Conservation (phyloP, 2,113 vertebrate species). For the Xenopus borealis region DNA sequence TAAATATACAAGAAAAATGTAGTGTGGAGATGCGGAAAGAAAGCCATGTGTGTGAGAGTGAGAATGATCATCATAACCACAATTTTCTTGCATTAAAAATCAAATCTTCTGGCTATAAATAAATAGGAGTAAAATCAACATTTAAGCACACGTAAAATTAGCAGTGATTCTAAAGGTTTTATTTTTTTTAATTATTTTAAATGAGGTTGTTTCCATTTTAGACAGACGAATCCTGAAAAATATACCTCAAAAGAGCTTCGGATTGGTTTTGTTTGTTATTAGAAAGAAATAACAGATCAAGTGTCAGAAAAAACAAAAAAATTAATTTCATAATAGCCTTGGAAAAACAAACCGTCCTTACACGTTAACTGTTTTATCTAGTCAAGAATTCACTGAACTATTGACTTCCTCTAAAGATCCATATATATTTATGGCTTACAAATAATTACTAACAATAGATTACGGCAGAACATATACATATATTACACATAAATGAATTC, state of each 20-base stretch:
- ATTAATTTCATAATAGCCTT: no score
- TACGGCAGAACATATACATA: neutral
- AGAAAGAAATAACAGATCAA: no score
- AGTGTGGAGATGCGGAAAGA: conserved; percentile 9
- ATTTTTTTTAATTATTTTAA: no score
- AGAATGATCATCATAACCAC: neutral
- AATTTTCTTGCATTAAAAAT: conserved; percentile 23
- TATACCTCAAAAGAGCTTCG: no score
- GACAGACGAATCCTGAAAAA: no score
- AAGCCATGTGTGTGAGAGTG: neutral
- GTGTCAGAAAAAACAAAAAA: no score
- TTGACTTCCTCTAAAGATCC: neutral
- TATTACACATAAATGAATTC: conserved; percentile 16
- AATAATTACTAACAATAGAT: neutral
- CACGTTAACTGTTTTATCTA: neutral
- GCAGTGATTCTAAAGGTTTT: no score
- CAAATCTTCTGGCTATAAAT: conserved; percentile 23
- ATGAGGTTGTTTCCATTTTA: no score
- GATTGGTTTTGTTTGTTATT: no score
- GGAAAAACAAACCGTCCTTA: neutral
- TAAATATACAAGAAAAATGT: conserved; percentile 9
- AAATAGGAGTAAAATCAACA: conserved; percentile 3
- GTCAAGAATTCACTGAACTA: neutral
- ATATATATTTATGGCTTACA: neutral
- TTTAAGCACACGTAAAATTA: no score